Evolutionary conservation across 2,888 invertebrate species (phyloP), one percentile per base, ranked within the genome.

Genomic region (Drosophila quinaria): DNA sequence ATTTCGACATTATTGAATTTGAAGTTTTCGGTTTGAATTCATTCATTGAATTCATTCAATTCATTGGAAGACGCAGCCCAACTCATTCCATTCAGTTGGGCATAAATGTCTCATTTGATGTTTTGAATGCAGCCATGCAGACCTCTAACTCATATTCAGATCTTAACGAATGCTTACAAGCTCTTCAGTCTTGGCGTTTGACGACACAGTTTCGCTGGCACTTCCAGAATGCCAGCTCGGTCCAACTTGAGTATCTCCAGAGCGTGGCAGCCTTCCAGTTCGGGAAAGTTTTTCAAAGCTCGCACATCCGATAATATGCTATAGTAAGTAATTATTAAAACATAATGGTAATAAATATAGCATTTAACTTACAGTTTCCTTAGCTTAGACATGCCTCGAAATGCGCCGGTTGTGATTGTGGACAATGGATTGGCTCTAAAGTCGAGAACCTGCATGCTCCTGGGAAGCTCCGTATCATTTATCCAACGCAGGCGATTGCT

Each of bases 231-330:
- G 59, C 96, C 96, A 17, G 97, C 97, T 79, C 97, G 95, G 94
- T 98, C 98, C 80, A 97, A 94, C 81, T 96, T 95, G 82, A 98
- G 94, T 78, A 96, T 94, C 92, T 97, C 97, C 92, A 98, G 93
- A 3, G 96, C 95, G 80, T 91, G 91, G 25, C 97, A 96, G 50
- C 97, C 98, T 90, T 96, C 96, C 87, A 98, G 94, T 91, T 96
- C 95, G 13, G 98, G 98, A 93, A 98, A 97, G 80, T 94, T 93
- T 70, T 95, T 95, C 91, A 98, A 94, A 78, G 96, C 96, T 75
- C 96, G 94, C 67, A 97, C 96, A 93, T 98, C 97, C 47, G 98
- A 98, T 77, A 98, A 92, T 81, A 97, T 96, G 82, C 98, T 98
- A 64, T 31, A 15, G 3, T 10, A 1, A 46, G 6, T 9, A 11